Evolutionary conservation across 2,888 invertebrate genomes (phyloP), one percentile per base, ranked within the genome.

Genomic region (Ormyrus thymus): DNA sequence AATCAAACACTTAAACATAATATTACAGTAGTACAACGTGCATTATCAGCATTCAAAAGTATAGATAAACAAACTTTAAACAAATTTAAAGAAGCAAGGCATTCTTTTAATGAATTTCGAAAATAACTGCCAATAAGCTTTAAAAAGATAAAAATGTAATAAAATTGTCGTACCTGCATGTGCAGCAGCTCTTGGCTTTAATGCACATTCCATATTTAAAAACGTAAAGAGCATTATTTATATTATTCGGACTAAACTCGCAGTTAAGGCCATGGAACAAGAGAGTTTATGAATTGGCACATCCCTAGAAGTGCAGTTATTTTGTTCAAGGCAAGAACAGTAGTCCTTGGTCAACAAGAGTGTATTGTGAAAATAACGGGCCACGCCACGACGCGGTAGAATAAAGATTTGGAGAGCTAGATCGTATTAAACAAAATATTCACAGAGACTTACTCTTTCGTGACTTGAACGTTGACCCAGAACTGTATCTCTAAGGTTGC

Each of bases 181-280:
- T 64, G 13, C 45, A 15, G 5, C 15, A 53, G 50, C 48, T 29
- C 4, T 29, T 29, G 11, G 43, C 51, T 56, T 46, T 64, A 29
- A 55, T 55, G 53, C 48, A 64, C 29, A 51, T 61, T 7, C 48
- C 2, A 58, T 45, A 7, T 72, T 13, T 46, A 62, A 62, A 46
- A 29, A 29, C 29, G 29, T 29, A 29, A 29, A 29, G 29, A 29
- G 29, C 29, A 29, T 29, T 9, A 43, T 58, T 65, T 29, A 29
- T 56, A 56, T 46, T 56, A 50, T 46, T 69, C 79, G 84, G 85
- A 84, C 83, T 83, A 84, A 84, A 84, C 83, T 84, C 84, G 82
- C 82, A 86, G 83, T 86, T 85, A 85, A 85, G 69, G 85, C 86
- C 86, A 84, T 84, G 86, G 85, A 86, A 80, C 86, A 85, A 86